Base-by-base conservation (phyloP, 2,113 vertebrate species). In the Bujurquina vittata region DNA sequence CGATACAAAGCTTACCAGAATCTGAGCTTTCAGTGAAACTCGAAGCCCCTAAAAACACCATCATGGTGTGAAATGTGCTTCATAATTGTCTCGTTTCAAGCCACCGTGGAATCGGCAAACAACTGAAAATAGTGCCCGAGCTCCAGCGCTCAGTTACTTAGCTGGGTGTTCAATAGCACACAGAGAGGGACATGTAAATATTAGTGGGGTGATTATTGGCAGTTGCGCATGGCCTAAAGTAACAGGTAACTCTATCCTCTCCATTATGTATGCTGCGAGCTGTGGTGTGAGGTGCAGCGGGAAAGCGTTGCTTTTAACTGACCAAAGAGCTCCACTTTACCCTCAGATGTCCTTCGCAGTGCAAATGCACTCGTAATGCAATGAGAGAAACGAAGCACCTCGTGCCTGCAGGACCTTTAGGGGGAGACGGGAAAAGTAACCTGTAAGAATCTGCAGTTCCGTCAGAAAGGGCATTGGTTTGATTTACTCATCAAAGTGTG, bases 161-260 rank as follows among this genome's bases (percentile, higher is more conserved):
- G 92, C 69, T 23, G 59, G 92, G 94, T 94, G 93, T 95, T 95
- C 92, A 86, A 90, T 96, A 93, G 94, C 95, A 94, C 72, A 67
- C 74, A 67, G 81, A 91, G 89, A 92, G 92, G 90, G 95, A 94
- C 92, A 94, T 95, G 95, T 94, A 96, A 95, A 95, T 95, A 96
- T 96, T 95, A 92, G 93, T 92, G 72, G 91, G 94, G 94, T 94
- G 94, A 94, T 95, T 95, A 96, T 92, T 89, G 91, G 91, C 92
- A 90, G 92, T 92, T 77, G 76, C 93, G 94, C 95, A 95, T 87
- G 89, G 85, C 92, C 93, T 76, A 84, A 92, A 94, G 95, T 92
- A 93, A 90, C 90, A 92, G 92, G 94, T 95, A 96, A 96, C 94
- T 91, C 89, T 89, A 96, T 94, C 94, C 87, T 9, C 60, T 91